Evolutionary conservation across 2,888 invertebrate genomes (phyloP).

Genomic region (Melangyna quadrimaculata): DNA sequence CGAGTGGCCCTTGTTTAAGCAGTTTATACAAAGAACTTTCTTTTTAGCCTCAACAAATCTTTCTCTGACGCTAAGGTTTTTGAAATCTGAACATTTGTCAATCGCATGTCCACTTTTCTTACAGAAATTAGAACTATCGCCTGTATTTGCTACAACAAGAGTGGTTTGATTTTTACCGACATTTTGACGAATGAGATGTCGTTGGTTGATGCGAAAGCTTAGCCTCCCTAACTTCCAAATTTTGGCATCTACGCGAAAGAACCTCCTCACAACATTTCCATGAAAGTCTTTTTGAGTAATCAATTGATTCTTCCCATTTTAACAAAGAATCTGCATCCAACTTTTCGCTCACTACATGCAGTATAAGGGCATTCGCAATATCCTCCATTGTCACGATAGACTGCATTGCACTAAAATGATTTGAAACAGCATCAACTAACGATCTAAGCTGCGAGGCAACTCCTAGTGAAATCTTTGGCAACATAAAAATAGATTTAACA

Average conservation of each 20-base stretch:
- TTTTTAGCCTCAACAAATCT: constrained; percentile 12
- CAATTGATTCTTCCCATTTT: constrained; percentile 65
- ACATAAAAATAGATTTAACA: constrained; percentile 39
- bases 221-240: constrained; percentile 55
- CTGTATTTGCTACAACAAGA: constrained; percentile 26
- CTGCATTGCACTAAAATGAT: constrained; percentile 58
- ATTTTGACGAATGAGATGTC: background rate
- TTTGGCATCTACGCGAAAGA: constrained; percentile 44
- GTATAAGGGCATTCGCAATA: constrained; percentile 54
- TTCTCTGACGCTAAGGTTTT: background rate
- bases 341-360: constrained; percentile 53
- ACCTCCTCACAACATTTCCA: constrained; percentile 52
- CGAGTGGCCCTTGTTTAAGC: constrained; percentile 19
- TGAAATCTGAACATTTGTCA: constrained; percentile 8
- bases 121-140: constrained; percentile 9
- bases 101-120: constrained; percentile 9
- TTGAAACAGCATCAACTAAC: constrained; percentile 43
- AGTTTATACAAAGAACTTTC: constrained; percentile 18
- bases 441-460: background rate
- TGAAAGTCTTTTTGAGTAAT: constrained; percentile 43
- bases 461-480: constrained; percentile 13
- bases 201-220: constrained; percentile 12
- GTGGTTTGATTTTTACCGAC: background rate
- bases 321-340: constrained; percentile 50
- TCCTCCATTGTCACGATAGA: constrained; percentile 37